Percentiles rank a stretch among this genome's conserved stretches.
phyloP scores from a whole-genome alignment of 2,888 invertebrate genomes.

The Ptilodon capucinus region DNA sequence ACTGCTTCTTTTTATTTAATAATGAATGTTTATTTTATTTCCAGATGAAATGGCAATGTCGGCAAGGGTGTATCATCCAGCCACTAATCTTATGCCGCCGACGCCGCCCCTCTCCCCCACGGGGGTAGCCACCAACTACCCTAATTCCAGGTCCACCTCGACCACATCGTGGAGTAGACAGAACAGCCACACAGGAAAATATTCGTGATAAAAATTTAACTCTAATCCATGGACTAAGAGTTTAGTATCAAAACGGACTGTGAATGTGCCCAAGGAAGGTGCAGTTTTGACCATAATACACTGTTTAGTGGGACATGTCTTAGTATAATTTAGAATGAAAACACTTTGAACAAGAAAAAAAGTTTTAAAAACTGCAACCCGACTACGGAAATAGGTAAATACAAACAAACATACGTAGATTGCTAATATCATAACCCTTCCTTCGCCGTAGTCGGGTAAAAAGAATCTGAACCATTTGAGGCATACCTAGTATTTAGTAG shows the following conservation, averaged over 20 bases:
- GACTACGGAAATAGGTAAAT: too few relatives aligned
- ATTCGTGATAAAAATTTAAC: constrained; percentile 42
- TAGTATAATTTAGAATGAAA: too few relatives aligned
- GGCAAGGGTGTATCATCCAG: constrained; percentile 71
- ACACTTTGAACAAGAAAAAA: too few relatives aligned
- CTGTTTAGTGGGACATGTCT: neutral
- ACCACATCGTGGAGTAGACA: constrained; percentile 53
- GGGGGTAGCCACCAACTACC: constrained; percentile 47
- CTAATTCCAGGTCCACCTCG: constrained; percentile 34
- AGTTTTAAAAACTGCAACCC: too few relatives aligned
- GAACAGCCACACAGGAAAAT: constrained; percentile 61
- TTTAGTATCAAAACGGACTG: neutral
- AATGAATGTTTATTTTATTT: constrained; percentile 35
- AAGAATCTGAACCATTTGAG: too few relatives aligned
- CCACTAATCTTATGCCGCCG: constrained; percentile 68
- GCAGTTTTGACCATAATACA: neutral
- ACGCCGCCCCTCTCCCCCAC: constrained; percentile 61
- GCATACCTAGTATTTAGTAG: too few relatives aligned
- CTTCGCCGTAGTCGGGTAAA: too few relatives aligned
- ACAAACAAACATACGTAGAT: too few relatives aligned
- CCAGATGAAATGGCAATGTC: constrained; percentile 61
- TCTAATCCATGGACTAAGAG: too few relatives aligned
- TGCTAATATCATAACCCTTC: too few relatives aligned
- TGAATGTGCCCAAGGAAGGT: neutral
- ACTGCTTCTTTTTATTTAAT: too few relatives aligned